A percentile compares a stretch with the other conserved stretches of the same genome.
Evolutionary conservation across 1,140 invertebrate species (phyloP).

Genomic region (Ectropis grisescens): DNA sequence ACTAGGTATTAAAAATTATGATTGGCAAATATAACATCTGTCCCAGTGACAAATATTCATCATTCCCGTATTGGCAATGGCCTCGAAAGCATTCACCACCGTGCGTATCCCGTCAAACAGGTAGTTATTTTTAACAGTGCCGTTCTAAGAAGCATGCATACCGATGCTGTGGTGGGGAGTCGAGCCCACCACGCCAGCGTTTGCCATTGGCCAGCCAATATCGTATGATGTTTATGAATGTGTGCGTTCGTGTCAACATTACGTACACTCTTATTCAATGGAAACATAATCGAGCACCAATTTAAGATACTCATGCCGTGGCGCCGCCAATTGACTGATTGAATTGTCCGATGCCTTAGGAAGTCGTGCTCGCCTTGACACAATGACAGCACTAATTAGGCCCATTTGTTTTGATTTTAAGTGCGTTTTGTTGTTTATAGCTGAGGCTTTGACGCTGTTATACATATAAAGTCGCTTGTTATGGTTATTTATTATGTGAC

Average conservation of each 20-base stretch:
- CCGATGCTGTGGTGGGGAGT: constrained; percentile 48
- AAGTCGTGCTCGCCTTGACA: constrained; percentile 35
- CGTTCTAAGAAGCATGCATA: constrained; percentile 51
- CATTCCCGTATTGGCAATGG: constrained; percentile 27
- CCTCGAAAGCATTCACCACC: constrained; percentile 28
- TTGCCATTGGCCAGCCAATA: constrained; percentile 40
- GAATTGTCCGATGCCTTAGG: constrained; percentile 46
- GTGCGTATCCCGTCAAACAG: constrained; percentile 34
- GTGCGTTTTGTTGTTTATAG: no score
- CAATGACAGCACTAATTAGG: constrained; percentile 13
- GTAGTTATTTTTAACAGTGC: constrained; percentile 61
- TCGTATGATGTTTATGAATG: constrained; percentile 55
- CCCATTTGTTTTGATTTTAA: constrained; percentile 24
- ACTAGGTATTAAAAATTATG: no score
- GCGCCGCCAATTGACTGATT: constrained; percentile 32
- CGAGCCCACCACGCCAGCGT: constrained; percentile 49
- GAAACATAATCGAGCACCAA: constrained; percentile 43
- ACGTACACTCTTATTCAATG: constrained; percentile 31
- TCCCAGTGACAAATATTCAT: no score
- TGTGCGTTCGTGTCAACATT: constrained; percentile 31
- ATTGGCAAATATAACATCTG: no score
- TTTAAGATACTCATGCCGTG: constrained; percentile 30
- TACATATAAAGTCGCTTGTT: no score
- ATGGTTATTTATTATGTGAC: no score
- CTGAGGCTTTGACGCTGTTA: no score